These are phyloP conservation scores for Tichodroma muraria DNA, from an alignment of 2,113 vertebrate species.

Conservation along the genomic window DNA sequence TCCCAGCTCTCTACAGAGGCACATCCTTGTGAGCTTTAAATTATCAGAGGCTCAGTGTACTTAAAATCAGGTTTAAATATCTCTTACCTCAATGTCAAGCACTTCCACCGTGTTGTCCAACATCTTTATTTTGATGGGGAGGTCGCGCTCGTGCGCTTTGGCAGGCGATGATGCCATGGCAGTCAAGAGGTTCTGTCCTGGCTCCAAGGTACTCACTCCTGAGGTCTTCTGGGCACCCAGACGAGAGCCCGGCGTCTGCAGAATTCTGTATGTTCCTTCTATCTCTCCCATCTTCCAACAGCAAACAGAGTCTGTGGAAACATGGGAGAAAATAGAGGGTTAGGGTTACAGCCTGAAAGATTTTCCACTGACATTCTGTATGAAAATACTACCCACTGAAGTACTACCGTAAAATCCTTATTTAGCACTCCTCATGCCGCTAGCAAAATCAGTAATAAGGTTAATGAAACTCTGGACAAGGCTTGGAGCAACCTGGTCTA, in stretches of 20 bases:
- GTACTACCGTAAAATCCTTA: not conserved
- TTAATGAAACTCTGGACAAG: not conserved
- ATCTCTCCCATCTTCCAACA: slow-evolving; percentile 85
- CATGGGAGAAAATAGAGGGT: not conserved
- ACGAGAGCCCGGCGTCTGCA: slow-evolving; percentile 87
- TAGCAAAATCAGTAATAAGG: not conserved
- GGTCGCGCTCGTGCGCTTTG: slow-evolving; percentile 51
- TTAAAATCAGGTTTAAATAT: not conserved
- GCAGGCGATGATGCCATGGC: slow-evolving; percentile 23
- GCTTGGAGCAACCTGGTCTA: not conserved
- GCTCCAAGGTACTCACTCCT: slow-evolving; percentile 88
- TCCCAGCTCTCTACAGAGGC: not conserved
- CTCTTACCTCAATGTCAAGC: slow-evolving; percentile 84
- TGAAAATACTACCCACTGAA: not conserved
- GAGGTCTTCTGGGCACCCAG: slow-evolving; percentile 76
- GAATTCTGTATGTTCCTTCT: slow-evolving; percentile 85
- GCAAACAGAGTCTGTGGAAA: not conserved
- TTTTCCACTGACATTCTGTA: not conserved
- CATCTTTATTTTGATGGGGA: slow-evolving; percentile 79
- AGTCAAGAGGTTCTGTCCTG: slow-evolving; percentile 74
- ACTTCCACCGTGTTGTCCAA: slow-evolving; percentile 84
- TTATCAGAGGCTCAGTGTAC: not conserved
- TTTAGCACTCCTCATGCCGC: not conserved
- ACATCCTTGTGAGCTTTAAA: not conserved
- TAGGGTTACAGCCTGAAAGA: not conserved